These are phyloP conservation scores for Contarinia nasturtii DNA, from an alignment of 1,140 invertebrate species.

Conservation along the genomic window DNA sequence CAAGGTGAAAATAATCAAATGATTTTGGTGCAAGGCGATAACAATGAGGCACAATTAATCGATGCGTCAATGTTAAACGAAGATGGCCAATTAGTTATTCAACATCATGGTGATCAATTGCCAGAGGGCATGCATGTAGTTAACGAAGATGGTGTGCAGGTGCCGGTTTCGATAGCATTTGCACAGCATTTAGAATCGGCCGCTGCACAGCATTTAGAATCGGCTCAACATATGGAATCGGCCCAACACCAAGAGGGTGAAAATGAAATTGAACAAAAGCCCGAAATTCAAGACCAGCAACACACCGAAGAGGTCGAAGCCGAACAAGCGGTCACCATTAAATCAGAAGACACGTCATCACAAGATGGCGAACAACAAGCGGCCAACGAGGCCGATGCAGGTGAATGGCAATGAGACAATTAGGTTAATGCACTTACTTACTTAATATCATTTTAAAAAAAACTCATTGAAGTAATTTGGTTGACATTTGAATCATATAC, in stretches of 20 bases:
- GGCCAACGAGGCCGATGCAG: neutral
- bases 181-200: slow-evolving; percentile 20
- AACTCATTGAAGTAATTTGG: too few relatives aligned
- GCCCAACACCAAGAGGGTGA: neutral
- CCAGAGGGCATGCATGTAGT: slow-evolving; percentile 21
- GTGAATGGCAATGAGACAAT: neutral
- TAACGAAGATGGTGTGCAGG: slow-evolving; percentile 21
- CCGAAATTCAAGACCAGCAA: slow-evolving; percentile 8
- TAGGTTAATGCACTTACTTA: too few relatives aligned
- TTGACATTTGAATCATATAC: too few relatives aligned
- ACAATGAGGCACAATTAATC: slow-evolving; percentile 22
- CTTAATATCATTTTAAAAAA: too few relatives aligned
- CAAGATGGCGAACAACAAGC: neutral
- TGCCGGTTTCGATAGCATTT: slow-evolving; percentile 22
- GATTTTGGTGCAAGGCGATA: slow-evolving; percentile 22
- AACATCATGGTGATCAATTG: slow-evolving; percentile 17
- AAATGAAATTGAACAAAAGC: slow-evolving; percentile 4
- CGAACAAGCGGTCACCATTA: neutral
- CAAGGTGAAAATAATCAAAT: slow-evolving; percentile 21
- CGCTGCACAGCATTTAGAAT: slow-evolving; percentile 11
- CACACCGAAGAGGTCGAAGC: slow-evolving; percentile 5
- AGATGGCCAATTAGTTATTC: slow-evolving; percentile 21
- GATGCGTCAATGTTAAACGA: slow-evolving; percentile 21
- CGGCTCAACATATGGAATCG: slow-evolving; percentile 10
- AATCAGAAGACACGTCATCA: slow-evolving; percentile 10